Conservation (phyloP, 2,888 invertebrate genomes). For the Prosopocoilus inquinatus region DNA sequence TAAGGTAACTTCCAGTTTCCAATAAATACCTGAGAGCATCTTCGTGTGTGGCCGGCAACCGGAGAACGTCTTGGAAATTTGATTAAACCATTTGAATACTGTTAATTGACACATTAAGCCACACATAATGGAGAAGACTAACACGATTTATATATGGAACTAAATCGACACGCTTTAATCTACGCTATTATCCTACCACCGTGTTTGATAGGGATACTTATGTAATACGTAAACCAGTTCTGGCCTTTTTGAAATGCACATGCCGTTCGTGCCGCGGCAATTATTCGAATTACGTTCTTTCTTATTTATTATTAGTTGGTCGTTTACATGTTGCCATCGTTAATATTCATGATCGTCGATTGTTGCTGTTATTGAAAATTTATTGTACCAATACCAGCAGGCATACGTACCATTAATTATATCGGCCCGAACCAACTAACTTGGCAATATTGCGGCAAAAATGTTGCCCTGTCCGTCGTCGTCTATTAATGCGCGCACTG, state of each 20-base stretch:
- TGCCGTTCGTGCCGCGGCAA: not conserved
- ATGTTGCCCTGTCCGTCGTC: not conserved
- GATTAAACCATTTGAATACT: constrained; percentile 38
- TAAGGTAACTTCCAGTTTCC: constrained; percentile 28
- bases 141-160: constrained; percentile 39
- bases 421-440: not conserved
- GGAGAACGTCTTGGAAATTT: constrained; percentile 25
- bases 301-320: not conserved
- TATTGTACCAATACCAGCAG: not conserved
- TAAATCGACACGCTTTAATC: constrained; percentile 43
- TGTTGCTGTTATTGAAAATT: constrained; percentile 15
- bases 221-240: constrained; percentile 40
- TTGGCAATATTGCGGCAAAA: constrained; percentile 2
- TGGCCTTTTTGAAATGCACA: constrained; percentile 18
- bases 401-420: not conserved
- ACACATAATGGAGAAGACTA: constrained; percentile 30
- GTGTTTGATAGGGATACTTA: constrained; percentile 30
- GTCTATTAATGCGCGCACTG: constrained; percentile 2
- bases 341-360: constrained; percentile 4
- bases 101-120: constrained; percentile 47
- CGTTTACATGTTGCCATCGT: not conserved
- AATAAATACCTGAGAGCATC: constrained; percentile 9
- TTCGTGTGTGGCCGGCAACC: constrained; percentile 35
- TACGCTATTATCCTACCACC: constrained; percentile 35
- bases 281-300: not conserved